phyloP scores from a whole-genome alignment of 2,797 vertebrate genomes.

The Tenualosa ilisha region DNA sequence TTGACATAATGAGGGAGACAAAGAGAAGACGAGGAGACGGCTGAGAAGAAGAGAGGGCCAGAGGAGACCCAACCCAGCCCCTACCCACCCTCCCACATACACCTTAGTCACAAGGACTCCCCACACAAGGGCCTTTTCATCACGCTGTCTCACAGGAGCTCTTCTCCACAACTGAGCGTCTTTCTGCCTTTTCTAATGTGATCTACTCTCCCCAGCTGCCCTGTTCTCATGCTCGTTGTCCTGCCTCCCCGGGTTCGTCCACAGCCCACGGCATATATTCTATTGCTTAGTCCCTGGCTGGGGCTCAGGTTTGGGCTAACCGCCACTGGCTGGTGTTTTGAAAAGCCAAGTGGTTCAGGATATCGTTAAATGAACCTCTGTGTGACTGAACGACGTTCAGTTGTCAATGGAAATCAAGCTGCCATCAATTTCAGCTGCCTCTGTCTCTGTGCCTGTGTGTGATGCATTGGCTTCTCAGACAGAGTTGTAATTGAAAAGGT shows the following conservation, averaged over 20 bases:
- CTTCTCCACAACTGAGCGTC: neutral
- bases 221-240: too few relatives aligned
- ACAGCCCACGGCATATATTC: neutral
- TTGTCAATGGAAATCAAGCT: too few relatives aligned
- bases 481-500: neutral
- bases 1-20: conserved; percentile 20
- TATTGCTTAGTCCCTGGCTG: neutral
- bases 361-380: too few relatives aligned
- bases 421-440: neutral
- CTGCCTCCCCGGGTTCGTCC: too few relatives aligned
- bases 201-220: too few relatives aligned
- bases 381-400: too few relatives aligned
- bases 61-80: neutral
- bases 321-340: neutral
- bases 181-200: neutral
- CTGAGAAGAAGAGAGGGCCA: neutral
- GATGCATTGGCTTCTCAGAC: neutral
- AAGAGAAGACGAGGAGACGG: neutral
- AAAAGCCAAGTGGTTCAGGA: neutral
- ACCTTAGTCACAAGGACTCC: neutral
- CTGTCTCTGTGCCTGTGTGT: neutral
- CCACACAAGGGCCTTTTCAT: neutral
- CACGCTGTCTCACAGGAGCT: neutral
- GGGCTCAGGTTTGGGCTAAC: neutral
- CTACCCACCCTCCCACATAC: neutral